These are phyloP conservation scores for Ptiloglossa arizonensis DNA, from an alignment of 1,140 invertebrate species.

Conservation along the genomic window DNA sequence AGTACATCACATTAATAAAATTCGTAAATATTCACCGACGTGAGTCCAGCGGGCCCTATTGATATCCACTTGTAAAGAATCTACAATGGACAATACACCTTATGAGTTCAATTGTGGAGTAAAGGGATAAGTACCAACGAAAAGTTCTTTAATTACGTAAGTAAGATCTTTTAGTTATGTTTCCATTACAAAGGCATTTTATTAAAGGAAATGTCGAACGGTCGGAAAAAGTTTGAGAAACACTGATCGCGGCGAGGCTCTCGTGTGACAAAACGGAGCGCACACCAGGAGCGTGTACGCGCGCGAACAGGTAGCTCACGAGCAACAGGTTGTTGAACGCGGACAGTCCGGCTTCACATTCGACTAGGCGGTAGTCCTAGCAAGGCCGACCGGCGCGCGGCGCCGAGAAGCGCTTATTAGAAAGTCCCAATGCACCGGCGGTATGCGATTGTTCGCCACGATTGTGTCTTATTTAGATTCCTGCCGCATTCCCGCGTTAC, in stretches of 20 bases:
- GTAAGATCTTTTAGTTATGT: no score
- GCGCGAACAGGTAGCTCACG: conserved; percentile 34
- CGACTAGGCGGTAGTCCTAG: conserved; percentile 58
- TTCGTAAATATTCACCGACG: no score
- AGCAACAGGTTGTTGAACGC: conserved; percentile 67
- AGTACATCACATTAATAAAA: no score
- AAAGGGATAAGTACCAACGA: no score
- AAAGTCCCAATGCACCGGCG: conserved; percentile 58
- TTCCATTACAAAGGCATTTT: no score
- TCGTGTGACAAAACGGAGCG: not conserved
- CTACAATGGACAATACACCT: no score
- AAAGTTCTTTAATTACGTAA: no score
- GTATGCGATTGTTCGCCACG: conserved; percentile 69
- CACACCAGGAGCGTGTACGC: not conserved
- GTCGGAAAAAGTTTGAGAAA: not conserved
- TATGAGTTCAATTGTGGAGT: no score
- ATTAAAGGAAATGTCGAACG: no score
- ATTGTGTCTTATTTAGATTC: conserved; percentile 70
- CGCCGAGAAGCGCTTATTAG: conserved; percentile 61
- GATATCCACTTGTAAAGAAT: no score
- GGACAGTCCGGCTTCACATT: conserved; percentile 37
- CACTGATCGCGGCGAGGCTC: not conserved
- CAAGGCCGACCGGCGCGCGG: conserved; percentile 59
- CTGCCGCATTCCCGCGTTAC: conserved; percentile 54
- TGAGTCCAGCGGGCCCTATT: no score